A percentile compares a stretch with the other conserved stretches of the same genome.
Conservation (phyloP, 2,797 vertebrate genomes). For the Huso huso region DNA sequence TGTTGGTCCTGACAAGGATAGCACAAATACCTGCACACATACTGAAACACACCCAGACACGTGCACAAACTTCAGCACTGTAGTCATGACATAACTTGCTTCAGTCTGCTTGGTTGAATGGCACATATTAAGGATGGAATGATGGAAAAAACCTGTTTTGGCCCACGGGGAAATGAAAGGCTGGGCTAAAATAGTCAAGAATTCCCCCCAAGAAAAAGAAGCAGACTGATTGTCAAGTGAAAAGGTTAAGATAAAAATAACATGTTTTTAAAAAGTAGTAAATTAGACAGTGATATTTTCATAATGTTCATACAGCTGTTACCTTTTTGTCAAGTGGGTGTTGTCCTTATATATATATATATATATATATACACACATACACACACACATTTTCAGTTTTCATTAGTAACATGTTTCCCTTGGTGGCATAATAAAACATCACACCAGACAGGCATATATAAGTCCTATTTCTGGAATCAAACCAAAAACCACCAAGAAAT, state of each 20-base stretch:
- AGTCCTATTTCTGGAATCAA: too few species aligned
- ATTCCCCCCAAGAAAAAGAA: slow-evolving; percentile 7
- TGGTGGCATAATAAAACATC: too few species aligned
- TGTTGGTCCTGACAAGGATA: neutral
- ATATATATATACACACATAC: neutral
- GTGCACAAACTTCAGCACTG: neutral
- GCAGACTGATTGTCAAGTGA: neutral
- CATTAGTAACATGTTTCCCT: neutral
- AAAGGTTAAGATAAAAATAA: neutral
- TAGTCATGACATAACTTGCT: slow-evolving; percentile 3
- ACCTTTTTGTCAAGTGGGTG: too few species aligned
- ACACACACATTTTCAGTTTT: slow-evolving; percentile 1
- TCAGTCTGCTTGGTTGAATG: neutral
- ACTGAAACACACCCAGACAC: slow-evolving; percentile 31
- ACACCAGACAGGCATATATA: too few species aligned
- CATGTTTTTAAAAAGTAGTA: neutral
- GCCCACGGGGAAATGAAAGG: neutral
- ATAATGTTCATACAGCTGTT: neutral
- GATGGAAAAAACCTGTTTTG: neutral
- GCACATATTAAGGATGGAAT: neutral
- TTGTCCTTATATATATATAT: too few species aligned
- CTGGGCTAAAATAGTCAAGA: slow-evolving; percentile 1
- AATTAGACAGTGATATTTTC: neutral
- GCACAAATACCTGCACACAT: slow-evolving; percentile 22
- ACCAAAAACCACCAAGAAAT: too few species aligned